Percentiles rank a stretch among this genome's conserved stretches.
Conservation (phyloP, 2,113 vertebrate genomes). For the Parotia lawesii region DNA sequence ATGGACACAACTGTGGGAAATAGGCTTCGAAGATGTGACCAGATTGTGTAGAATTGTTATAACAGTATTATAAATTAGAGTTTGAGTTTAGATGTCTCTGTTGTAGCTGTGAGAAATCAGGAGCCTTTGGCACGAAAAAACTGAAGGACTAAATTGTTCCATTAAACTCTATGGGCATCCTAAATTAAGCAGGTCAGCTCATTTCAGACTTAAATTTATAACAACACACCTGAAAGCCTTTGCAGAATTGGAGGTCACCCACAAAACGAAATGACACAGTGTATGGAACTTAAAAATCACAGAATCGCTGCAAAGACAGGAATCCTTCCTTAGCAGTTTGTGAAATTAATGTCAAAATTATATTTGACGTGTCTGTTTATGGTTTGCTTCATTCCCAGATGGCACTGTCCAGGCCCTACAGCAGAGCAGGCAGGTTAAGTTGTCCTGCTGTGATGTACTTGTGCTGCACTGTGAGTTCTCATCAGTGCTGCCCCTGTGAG, state of each 20-base stretch:
- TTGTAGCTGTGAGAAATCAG: neutral
- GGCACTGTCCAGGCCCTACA: neutral
- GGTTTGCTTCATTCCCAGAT: neutral
- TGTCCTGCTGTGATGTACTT: neutral
- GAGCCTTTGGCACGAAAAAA: neutral
- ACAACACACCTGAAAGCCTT: neutral
- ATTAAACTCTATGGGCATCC: neutral
- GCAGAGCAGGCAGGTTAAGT: neutral
- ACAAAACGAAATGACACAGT: neutral
- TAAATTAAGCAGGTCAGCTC: constrained; percentile 24
- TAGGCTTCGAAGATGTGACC: neutral
- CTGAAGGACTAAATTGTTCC: neutral
- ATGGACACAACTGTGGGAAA: neutral
- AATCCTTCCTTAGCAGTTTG: neutral
- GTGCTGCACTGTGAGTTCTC: neutral
- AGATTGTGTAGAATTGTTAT: neutral
- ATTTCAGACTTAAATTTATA: neutral
- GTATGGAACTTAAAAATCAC: neutral
- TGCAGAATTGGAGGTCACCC: neutral
- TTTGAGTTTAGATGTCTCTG: neutral
- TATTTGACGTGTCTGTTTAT: neutral
- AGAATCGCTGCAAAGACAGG: neutral
- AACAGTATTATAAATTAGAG: neutral
- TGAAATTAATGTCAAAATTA: neutral
- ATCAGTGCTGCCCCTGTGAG: neutral